Base-by-base conservation (phyloP, 2,888 invertebrate species). In the Caenorhabditis sp. region DNA sequence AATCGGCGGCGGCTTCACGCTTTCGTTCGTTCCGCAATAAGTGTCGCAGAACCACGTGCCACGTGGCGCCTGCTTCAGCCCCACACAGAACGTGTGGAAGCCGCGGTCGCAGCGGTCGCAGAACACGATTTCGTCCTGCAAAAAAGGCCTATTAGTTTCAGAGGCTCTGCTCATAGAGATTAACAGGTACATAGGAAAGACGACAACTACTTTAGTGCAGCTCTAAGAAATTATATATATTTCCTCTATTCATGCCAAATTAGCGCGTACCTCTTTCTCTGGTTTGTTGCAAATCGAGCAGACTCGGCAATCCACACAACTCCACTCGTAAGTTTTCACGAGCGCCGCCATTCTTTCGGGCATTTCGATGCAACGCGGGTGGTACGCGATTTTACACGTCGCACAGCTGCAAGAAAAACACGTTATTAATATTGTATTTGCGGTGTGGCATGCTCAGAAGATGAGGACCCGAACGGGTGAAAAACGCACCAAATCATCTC, bases 21-120 rank as follows among this genome's bases (percentile, higher is more conserved):
- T 15, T n/a, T 45, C 30, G 7, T 59, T 61, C 41, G 32, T 7
- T 17, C 56, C 56, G 22, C 74, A 79, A 27, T 27, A 71, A 0
- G 48, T 65, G 1, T 41, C 35, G n/a, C 79, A 79, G 13, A 71
- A 43, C 95, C 95, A 96, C 53, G 94, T 93, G 37, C 95, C 95
- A 80, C 92, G 93, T 4, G 95, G 95, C 85, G 95, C 93, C 77
- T 92, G 91, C 75, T 92, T 91, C 45, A 95, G 90, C 6, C 94
- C 94, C 62, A 95, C 94, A 90, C 96, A 96, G 91, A 94, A 94
- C 81, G 94, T 94, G 90, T 96, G 96, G 91, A 94, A 95, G 26
- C 95, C 95, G 89, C 95, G 92, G 91, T 96, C 96, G 91, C 96
- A 96, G 88, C 94, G 93, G 90, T 96, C 95, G 90, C 96, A 96